These are phyloP conservation scores for Pseudochromis fuscus DNA, from an alignment of 2,797 vertebrate species.

Conservation along the genomic window DNA sequence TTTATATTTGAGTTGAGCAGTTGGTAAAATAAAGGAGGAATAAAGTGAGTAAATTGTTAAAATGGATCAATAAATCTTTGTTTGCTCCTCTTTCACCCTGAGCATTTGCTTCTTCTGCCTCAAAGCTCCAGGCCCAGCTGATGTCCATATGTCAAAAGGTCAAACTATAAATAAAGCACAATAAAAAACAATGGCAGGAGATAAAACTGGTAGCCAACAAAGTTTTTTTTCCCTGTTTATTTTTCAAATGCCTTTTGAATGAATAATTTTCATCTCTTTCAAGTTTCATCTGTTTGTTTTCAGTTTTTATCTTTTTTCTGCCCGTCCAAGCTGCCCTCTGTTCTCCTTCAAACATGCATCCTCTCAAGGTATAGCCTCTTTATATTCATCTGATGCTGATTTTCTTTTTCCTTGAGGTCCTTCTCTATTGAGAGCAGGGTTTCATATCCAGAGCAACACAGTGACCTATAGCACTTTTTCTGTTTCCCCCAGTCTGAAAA, in stretches of 20 bases:
- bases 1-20: no score
- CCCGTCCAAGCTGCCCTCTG: not conserved
- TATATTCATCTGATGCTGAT: not conserved
- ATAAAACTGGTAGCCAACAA: slow-evolving; percentile 10
- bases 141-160: not conserved
- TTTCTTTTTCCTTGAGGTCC: not conserved
- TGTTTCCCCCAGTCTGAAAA: not conserved
- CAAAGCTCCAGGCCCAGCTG: not conserved
- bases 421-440: slow-evolving; percentile 2
- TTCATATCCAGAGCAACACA: not conserved
- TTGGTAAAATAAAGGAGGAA: not conserved
- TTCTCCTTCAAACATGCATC: not conserved
- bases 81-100: no score
- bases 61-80: not conserved
- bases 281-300: no score
- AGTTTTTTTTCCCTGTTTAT: slow-evolving; percentile 1
- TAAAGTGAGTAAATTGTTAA: not conserved
- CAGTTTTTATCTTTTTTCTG: not conserved
- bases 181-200: not conserved
- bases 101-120: no score
- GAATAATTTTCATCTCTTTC: not conserved
- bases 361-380: not conserved
- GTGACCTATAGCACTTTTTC: not conserved
- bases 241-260: slow-evolving; percentile 2
- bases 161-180: not conserved